Percentiles rank a stretch among this genome's conserved stretches.
Evolutionary conservation across 2,113 vertebrate genomes (phyloP).

Genomic region (Dicrurus megarhynchus): DNA sequence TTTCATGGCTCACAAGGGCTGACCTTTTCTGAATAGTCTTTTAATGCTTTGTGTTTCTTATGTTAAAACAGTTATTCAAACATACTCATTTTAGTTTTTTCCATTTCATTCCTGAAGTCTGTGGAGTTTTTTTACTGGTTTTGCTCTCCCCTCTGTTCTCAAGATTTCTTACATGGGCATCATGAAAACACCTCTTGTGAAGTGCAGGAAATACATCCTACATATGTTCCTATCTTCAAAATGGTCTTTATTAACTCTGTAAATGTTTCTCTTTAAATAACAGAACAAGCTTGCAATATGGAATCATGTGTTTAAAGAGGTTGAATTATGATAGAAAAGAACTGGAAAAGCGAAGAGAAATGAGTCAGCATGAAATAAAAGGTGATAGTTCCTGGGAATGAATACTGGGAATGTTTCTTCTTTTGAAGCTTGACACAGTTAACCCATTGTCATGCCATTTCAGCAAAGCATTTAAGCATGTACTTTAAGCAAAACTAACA

Average conservation of each 20-base stretch:
- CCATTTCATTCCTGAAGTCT: slow-evolving; percentile 16
- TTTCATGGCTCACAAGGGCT: background rate
- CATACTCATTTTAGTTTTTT: background rate
- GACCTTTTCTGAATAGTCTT: background rate
- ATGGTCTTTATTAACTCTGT: slow-evolving; percentile 39
- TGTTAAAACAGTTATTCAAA: background rate
- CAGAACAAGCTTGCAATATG: slow-evolving; percentile 99
- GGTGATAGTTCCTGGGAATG: slow-evolving; percentile 69
- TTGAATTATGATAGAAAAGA: slow-evolving; percentile 99
- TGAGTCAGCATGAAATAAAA: slow-evolving; percentile 97
- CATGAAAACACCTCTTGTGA: background rate
- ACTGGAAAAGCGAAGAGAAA: slow-evolving; percentile 93
- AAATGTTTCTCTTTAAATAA: slow-evolving; percentile 57
- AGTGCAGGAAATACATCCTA: background rate
- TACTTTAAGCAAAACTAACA: background rate
- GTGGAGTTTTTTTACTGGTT: background rate
- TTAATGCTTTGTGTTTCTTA: background rate
- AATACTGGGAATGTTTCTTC: slow-evolving; percentile 32
- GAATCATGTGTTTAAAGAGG: slow-evolving; percentile 98
- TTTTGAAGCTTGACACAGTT: background rate
- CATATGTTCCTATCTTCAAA: background rate
- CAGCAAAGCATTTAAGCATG: slow-evolving; percentile 22
- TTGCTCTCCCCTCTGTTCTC: background rate
- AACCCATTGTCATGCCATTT: background rate
- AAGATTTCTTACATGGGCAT: background rate